Conservation (phyloP, 2,113 vertebrate species). For the Galbula dea region DNA sequence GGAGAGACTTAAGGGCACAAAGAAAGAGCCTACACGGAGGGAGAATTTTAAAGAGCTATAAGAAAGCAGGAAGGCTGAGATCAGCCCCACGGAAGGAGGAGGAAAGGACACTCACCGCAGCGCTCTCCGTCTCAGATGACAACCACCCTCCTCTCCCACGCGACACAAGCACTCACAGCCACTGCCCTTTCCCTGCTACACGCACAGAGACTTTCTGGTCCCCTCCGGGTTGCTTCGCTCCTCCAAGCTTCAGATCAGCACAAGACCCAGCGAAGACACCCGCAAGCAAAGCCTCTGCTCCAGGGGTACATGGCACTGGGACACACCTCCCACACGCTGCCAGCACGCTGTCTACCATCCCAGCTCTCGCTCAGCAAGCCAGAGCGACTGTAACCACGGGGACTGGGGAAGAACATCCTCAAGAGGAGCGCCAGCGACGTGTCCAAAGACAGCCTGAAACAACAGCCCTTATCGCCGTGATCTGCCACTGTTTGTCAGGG, state of each 20-base stretch:
- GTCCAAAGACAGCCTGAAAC: background rate
- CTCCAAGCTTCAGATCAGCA: background rate
- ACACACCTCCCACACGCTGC: constrained; percentile 39
- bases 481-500: background rate
- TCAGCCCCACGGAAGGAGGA: background rate
- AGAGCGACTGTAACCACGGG: background rate
- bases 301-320: constrained; percentile 13
- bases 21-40: background rate
- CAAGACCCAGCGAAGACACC: background rate
- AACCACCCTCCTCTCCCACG: background rate
- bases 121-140: background rate
- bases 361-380: background rate
- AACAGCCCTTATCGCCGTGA: background rate
- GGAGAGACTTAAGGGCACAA: background rate
- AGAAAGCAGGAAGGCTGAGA: background rate
- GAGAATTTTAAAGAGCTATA: background rate
- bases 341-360: background rate
- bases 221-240: background rate
- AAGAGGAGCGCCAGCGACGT: background rate
- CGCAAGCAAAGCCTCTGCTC: background rate
- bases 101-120: constrained; percentile 8
- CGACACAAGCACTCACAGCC: background rate
- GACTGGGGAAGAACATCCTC: background rate
- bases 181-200: background rate
- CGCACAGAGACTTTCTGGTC: background rate